These are phyloP conservation scores for Drosophila nigritarsus DNA, from an alignment of 2,888 invertebrate species.

Conservation along the genomic window DNA sequence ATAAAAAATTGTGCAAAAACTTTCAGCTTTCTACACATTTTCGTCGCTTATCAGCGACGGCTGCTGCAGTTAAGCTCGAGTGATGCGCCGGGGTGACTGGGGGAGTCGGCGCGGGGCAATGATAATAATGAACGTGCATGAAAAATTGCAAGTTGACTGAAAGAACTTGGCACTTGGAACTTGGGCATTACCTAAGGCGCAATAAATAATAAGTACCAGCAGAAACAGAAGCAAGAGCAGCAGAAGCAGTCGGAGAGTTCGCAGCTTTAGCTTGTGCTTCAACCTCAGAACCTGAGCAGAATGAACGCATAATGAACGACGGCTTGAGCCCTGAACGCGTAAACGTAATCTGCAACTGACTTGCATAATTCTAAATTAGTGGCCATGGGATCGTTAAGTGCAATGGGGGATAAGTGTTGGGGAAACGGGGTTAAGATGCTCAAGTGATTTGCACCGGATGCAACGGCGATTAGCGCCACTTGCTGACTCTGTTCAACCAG, in stretches of 20 bases:
- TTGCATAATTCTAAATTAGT: constrained; percentile 78
- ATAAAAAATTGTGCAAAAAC: constrained; percentile 78
- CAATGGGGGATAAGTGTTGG: constrained; percentile 3
- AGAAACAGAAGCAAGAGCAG: constrained; percentile 2
- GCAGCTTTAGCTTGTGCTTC: background rate
- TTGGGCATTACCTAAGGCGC: constrained; percentile 77
- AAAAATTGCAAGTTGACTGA: constrained; percentile 77
- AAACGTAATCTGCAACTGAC: constrained; percentile 54
- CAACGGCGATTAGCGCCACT: constrained; percentile 48
- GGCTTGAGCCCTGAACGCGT: constrained; percentile 52
- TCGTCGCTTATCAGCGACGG: constrained; percentile 75
- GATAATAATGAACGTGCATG: constrained; percentile 81
- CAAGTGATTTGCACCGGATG: constrained; percentile 66
- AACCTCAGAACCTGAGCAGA: constrained; percentile 51
- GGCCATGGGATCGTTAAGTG: constrained; percentile 57
- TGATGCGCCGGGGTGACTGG: background rate
- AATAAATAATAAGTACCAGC: constrained; percentile 76
- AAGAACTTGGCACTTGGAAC: constrained; percentile 64
- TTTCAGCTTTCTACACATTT: constrained; percentile 81
- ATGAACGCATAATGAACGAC: constrained; percentile 76
- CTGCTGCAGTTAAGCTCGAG: constrained; percentile 70
- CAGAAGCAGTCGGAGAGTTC: background rate
- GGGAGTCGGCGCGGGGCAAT: constrained; percentile 38
- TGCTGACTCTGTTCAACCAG: constrained; percentile 15
- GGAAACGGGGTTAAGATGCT: constrained; percentile 15